phyloP scores from a whole-genome alignment of 2,888 invertebrate species.

The Drosophila melanosoma region DNA sequence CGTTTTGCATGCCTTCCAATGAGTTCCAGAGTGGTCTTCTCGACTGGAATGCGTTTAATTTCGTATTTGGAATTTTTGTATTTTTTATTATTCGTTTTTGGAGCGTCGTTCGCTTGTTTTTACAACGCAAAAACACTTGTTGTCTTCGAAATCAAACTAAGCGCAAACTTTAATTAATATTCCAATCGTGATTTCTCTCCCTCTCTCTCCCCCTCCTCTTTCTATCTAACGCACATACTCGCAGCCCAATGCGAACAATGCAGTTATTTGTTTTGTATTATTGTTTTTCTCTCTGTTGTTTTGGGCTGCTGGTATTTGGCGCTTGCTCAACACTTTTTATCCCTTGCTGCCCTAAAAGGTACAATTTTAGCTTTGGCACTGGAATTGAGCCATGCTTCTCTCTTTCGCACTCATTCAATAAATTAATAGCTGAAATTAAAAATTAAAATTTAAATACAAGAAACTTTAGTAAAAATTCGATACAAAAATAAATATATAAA shows the following conservation, averaged over 20 bases:
- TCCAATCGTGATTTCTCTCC: slow-evolving; percentile 44
- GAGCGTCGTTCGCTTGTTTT: slow-evolving; percentile 67
- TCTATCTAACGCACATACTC: slow-evolving; percentile 1
- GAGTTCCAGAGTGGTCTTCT: slow-evolving; percentile 53
- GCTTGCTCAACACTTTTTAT: slow-evolving; percentile 51
- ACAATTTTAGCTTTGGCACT: slow-evolving; percentile 30
- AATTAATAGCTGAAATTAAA: not conserved
- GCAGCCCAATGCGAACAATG: slow-evolving; percentile 53
- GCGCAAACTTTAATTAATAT: slow-evolving; percentile 81
- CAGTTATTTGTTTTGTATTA: slow-evolving; percentile 42
- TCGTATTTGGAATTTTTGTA: slow-evolving; percentile 74
- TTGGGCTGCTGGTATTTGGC: slow-evolving; percentile 53
- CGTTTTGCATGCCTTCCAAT: slow-evolving; percentile 66
- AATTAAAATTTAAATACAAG: not conserved
- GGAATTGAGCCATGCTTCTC: not conserved
- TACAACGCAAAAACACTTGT: slow-evolving; percentile 79
- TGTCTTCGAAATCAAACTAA: slow-evolving; percentile 75
- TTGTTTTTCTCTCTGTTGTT: slow-evolving; percentile 45
- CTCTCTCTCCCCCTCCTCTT: slow-evolving; percentile 3
- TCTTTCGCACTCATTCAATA: slow-evolving; percentile 2
- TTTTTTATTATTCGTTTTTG: slow-evolving; percentile 55
- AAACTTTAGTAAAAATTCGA: not conserved
- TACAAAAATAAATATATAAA: not conserved
- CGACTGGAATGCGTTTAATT: slow-evolving; percentile 74
- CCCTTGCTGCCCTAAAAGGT: slow-evolving; percentile 12